Evolutionary conservation across 2,888 invertebrate genomes (phyloP), one percentile per base, ranked within the genome.

Genomic region (Eupsilia transversa): DNA sequence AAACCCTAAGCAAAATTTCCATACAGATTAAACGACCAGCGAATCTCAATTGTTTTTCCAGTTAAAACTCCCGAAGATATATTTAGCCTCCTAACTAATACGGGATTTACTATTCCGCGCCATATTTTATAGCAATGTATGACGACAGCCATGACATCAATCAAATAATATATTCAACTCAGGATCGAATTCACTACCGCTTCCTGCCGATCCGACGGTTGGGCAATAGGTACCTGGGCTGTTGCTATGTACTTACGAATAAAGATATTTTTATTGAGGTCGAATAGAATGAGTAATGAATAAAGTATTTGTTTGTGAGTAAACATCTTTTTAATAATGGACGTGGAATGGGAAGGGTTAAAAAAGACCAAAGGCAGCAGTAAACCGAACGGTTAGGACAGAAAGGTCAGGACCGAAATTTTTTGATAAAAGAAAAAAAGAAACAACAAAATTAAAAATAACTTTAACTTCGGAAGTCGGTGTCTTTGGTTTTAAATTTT

Each of bases 181-280:
- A 95, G 94, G 94, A 87, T 92, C 92, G 90, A 94, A 94, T 90
- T 90, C 91, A 93, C 95, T 95, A 93, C 94, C 95, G 94, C 92
- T 95, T 95, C 95, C 95, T 94, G 95, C 83, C 89, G 71, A 80
- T 79, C 85, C 87, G 88, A 83, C 91, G 86, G 84, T 87, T 86
- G 87, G 86, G 86, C 82, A 80, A 84, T 80, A 66, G 79, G 77
- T 87, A 85, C 86, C 86, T 77, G 79, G 65, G 79, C 79, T 84
- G 86, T 88, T 90, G 88, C 89, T 88, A 90, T 86, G 86, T 68
- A 77, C 74, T 74, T 57, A 69, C 77, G 30, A 75, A 77, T 80
- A 63, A 69, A 79, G 52, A 74, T 74, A 78, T 68, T 84, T 86
- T 85, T 87, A 86, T 82, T 85, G 81, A 85, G 87, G 87, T 78